These are phyloP conservation scores for Chrosomus eos DNA, from an alignment of 2,797 vertebrate species.

Conservation along the genomic window DNA sequence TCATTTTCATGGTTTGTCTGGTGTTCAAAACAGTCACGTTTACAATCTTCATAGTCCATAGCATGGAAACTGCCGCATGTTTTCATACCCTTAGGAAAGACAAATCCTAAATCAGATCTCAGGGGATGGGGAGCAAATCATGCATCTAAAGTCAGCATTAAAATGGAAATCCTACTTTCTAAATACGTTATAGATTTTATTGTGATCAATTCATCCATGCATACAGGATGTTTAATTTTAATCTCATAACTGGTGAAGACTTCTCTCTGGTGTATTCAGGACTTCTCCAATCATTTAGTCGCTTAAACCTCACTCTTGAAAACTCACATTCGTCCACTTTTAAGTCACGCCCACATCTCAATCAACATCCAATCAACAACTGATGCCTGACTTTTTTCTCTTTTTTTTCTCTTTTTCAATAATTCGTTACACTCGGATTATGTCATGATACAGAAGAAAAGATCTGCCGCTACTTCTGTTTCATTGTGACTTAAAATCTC, in stretches of 20 bases:
- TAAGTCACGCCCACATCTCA: background rate
- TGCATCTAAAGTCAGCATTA: background rate
- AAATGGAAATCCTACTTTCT: background rate
- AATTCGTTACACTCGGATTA: background rate
- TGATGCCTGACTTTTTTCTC: background rate
- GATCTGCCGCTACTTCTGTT: background rate
- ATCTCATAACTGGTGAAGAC: background rate
- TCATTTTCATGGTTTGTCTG: constrained; percentile 14
- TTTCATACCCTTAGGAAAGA: background rate
- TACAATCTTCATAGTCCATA: background rate
- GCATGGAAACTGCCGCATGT: background rate
- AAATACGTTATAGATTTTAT: background rate
- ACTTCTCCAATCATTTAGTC: background rate
- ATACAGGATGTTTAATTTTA: background rate
- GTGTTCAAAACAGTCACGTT: background rate
- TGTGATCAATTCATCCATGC: background rate
- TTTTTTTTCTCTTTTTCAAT: background rate
- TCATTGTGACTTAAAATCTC: background rate
- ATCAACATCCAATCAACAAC: background rate
- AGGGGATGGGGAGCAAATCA: constrained; percentile 6
- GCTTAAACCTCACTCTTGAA: background rate
- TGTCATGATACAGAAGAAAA: background rate
- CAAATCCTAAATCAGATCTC: constrained; percentile 1
- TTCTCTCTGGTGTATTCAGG: background rate
- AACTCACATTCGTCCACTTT: background rate